Conservation (phyloP, 2,888 invertebrate species). For the Nomada goodeniana region DNA sequence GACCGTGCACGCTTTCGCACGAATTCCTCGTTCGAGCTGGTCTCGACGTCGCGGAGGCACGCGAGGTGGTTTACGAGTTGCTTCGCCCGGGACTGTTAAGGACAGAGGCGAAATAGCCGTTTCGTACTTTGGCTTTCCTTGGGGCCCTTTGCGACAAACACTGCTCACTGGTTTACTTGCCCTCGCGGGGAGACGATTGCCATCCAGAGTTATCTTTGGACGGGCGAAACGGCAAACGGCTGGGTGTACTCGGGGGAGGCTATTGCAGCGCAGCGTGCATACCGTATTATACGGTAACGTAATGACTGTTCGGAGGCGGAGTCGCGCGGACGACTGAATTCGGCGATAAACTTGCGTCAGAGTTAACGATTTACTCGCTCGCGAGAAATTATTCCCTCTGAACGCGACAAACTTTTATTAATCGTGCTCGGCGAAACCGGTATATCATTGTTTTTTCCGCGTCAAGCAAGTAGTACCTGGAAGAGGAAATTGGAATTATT, state of each 20-base stretch:
- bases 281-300: not conserved
- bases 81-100: constrained; percentile 3
- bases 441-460: too few species aligned
- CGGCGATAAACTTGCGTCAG: not conserved
- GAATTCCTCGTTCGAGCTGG: not conserved
- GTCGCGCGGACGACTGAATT: not conserved
- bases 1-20: not conserved
- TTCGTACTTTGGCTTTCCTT: not conserved
- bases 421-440: too few species aligned
- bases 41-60: not conserved
- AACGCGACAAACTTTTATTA: too few species aligned
- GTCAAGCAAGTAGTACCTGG: not conserved
- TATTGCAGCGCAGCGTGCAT: not conserved
- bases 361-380: not conserved
- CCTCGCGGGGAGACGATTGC: not conserved
- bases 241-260: not conserved
- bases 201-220: constrained; percentile 13
- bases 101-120: not conserved
- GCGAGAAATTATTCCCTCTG: too few species aligned
- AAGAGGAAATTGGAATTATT: not conserved
- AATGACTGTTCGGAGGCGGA: not conserved
- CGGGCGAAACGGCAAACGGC: not conserved
- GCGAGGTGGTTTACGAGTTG: not conserved
- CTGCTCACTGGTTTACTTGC: not conserved
- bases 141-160: constrained; percentile 8